These are phyloP conservation scores for Proteles cristata DNA, from an alignment of 2,113 vertebrate genomes.

Conservation along the genomic window DNA sequence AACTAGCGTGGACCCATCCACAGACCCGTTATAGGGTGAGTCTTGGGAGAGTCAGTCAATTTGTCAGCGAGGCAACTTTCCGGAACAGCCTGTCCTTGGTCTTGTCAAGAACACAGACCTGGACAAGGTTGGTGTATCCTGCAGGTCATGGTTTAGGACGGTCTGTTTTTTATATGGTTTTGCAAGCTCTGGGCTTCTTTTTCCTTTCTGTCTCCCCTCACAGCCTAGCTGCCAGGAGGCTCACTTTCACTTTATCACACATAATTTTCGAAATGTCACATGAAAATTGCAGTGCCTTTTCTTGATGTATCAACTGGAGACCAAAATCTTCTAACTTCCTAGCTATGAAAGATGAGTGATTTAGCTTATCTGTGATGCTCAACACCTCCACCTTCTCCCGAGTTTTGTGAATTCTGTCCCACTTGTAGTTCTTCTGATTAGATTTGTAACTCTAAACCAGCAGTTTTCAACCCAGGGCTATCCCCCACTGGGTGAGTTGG, in stretches of 20 bases:
- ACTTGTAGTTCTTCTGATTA: background rate
- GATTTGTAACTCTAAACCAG: background rate
- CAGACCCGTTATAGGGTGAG: background rate
- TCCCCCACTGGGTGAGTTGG: background rate
- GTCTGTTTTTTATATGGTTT: too few relatives aligned
- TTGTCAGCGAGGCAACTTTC: background rate
- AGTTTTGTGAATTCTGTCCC: background rate
- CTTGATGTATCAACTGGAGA: background rate
- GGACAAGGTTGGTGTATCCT: too few relatives aligned
- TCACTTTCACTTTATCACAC: background rate
- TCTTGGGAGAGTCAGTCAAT: background rate
- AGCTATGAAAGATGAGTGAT: background rate
- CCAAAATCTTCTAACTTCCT: background rate
- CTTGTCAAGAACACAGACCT: background rate
- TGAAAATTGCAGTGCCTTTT: background rate
- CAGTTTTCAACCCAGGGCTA: background rate
- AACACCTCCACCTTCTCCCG: background rate
- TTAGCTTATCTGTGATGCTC: background rate
- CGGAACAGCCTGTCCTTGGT: fast-evolving
- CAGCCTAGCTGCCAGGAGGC: background rate
- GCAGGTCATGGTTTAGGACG: fast-evolving
- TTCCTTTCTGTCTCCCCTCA: background rate
- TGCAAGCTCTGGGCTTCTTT: background rate
- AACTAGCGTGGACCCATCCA: background rate
- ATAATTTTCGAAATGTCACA: background rate